Base-by-base conservation (phyloP, 2,888 invertebrate genomes). In the Orthosia cruda region DNA sequence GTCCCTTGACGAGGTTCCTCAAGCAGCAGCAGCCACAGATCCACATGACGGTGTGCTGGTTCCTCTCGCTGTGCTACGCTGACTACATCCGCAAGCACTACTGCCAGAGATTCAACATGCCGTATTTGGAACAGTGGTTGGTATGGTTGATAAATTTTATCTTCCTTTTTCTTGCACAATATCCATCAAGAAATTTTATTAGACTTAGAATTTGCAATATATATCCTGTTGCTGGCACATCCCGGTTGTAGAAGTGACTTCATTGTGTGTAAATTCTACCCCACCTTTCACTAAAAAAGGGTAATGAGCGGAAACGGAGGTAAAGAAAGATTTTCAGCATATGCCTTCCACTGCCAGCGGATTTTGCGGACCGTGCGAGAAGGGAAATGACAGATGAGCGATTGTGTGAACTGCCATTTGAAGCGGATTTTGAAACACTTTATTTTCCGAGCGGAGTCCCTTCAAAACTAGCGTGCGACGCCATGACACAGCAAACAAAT, bases 41-140 rank as follows among this genome's bases (percentile, higher is more conserved):
- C 86, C 96, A 96, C 91, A 95, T 96, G 81, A 96, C 96, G 0
- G 85, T 95, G n/a, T 96, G 96, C 92, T 96, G 96, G 96, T 95
- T 96, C 91, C 93, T 96, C 45, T 94, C 96, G 0, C 92, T 96
- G 18, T 96, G 96, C 88, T 96, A 96, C 90, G 96, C 96, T 0
- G 96, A 96, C 84, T 96, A 95, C 88, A 94, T 96, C 66, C 90
- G 96, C 83, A 96, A 96, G 80, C 91, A 95, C 78, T 96, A 95
- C 91, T 96, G 96, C 85, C 92, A 91, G 77, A 87, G 94, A 9
- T 96, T 96, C 91, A 95, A 95, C 72, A 87, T 96, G 92, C 96
- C 96, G 0, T 96, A 96, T 80, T 88, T 96, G 92, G 96, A 96
- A 77, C 94, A 94, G 93, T 96, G 96, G 96, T 96, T 93, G 91